phyloP scores from a whole-genome alignment of 2,888 invertebrate species.

The Amorpha juglandis region DNA sequence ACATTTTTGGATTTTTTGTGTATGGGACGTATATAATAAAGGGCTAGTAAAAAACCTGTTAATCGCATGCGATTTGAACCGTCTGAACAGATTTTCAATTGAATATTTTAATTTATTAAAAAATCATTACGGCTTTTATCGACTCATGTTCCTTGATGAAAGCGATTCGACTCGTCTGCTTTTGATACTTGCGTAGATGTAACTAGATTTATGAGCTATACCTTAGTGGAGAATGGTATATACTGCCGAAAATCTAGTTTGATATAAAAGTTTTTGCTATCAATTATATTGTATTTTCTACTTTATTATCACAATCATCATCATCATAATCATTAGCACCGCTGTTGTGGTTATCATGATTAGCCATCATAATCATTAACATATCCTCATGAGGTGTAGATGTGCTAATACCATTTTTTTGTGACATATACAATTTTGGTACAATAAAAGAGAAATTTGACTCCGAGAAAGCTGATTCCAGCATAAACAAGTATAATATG shows the following conservation, averaged over 20 bases:
- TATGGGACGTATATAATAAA: too few species aligned
- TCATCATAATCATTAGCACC: constrained; percentile 11
- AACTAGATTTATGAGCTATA: too few species aligned
- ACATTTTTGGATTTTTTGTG: too few species aligned
- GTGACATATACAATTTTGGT: constrained; percentile 12
- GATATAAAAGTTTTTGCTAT: background rate
- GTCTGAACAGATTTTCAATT: too few species aligned
- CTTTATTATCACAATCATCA: constrained; percentile 16
- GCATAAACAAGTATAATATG: background rate
- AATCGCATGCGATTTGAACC: too few species aligned
- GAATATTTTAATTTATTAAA: too few species aligned
- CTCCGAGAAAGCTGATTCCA: background rate
- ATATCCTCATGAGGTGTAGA: background rate
- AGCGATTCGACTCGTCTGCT: too few species aligned
- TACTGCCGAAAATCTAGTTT: background rate
- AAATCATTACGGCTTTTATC: too few species aligned
- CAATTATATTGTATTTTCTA: constrained; percentile 1
- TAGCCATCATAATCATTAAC: constrained; percentile 12
- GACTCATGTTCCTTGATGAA: too few species aligned
- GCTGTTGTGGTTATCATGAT: background rate
- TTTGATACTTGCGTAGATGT: too few species aligned
- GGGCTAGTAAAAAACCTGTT: too few species aligned
- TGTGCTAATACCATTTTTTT: constrained; percentile 4
- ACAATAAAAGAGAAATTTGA: background rate
- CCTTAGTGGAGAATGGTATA: too few species aligned